Conservation (phyloP, 2,113 vertebrate species). For the Pachyramphus minor region DNA sequence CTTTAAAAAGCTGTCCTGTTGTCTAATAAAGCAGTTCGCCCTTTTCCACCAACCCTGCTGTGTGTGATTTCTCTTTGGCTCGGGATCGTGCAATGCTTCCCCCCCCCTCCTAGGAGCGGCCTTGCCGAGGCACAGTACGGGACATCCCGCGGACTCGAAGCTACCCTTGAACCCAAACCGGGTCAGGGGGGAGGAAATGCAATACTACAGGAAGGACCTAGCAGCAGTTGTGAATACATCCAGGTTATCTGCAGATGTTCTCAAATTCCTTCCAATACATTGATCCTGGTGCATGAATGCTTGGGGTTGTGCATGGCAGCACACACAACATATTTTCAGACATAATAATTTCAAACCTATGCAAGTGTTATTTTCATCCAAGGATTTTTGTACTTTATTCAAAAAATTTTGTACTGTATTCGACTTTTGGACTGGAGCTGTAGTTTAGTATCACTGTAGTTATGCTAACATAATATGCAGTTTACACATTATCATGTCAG, state of each 20-base stretch:
- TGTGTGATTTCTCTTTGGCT: no score
- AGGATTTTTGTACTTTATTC: not conserved
- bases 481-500: not conserved
- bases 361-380: not conserved
- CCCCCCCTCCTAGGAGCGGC: no score
- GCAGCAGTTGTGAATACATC: not conserved
- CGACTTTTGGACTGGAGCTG: not conserved
- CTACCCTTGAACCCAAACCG: no score
- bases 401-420: not conserved
- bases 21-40: no score
- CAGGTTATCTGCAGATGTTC: not conserved
- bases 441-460: not conserved
- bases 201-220: not conserved
- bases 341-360: not conserved
- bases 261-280: not conserved
- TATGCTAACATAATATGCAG: not conserved
- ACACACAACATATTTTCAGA: not conserved
- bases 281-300: not conserved
- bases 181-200: no score
- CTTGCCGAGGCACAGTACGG: no score
- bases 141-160: no score
- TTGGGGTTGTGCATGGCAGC: not conserved
- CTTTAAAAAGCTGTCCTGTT: no score
- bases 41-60: no score
- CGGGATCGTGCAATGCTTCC: no score